These are phyloP conservation scores for Antennarius maculatus DNA, from an alignment of 2,797 vertebrate species.

Conservation along the genomic window DNA sequence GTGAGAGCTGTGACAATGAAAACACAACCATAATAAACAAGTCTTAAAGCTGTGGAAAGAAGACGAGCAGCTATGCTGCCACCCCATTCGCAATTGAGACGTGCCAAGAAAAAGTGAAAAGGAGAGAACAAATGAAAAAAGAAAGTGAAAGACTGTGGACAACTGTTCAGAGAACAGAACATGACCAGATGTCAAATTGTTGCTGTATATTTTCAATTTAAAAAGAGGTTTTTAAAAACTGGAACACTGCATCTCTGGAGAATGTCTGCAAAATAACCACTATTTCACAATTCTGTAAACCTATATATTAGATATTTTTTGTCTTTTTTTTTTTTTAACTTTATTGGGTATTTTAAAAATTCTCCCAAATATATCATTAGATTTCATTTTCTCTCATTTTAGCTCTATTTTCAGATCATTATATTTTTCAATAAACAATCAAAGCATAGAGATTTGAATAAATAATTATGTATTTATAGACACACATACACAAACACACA, in stretches of 20 bases:
- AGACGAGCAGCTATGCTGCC: conserved; percentile 78
- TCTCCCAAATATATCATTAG: conserved; percentile 10
- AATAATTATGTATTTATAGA: background rate
- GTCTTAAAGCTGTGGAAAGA: conserved; percentile 76
- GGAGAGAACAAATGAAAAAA: conserved; percentile 76
- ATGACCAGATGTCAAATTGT: conserved; percentile 78
- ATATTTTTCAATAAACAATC: conserved; percentile 47
- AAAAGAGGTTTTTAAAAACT: conserved; percentile 15
- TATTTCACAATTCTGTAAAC: conserved; percentile 21
- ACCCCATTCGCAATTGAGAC: conserved; percentile 72
- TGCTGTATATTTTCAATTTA: conserved; percentile 47
- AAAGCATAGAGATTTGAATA: conserved; percentile 28
- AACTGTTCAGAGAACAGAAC: conserved; percentile 78
- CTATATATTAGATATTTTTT: conserved; percentile 6
- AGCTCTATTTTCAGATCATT: conserved; percentile 36
- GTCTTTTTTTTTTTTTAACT: conserved; percentile 13
- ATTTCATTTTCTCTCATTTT: conserved; percentile 14
- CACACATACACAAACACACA: too few relatives aligned
- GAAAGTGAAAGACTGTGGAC: conserved; percentile 80
- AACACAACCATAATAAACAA: conserved; percentile 76
- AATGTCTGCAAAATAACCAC: conserved; percentile 28
- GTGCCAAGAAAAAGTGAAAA: conserved; percentile 81
- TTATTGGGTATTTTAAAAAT: conserved; percentile 10
- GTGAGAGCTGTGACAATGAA: conserved; percentile 68
- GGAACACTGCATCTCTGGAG: conserved; percentile 50